Conservation (phyloP, 2,113 vertebrate genomes). For the Thunnus maccoyii region DNA sequence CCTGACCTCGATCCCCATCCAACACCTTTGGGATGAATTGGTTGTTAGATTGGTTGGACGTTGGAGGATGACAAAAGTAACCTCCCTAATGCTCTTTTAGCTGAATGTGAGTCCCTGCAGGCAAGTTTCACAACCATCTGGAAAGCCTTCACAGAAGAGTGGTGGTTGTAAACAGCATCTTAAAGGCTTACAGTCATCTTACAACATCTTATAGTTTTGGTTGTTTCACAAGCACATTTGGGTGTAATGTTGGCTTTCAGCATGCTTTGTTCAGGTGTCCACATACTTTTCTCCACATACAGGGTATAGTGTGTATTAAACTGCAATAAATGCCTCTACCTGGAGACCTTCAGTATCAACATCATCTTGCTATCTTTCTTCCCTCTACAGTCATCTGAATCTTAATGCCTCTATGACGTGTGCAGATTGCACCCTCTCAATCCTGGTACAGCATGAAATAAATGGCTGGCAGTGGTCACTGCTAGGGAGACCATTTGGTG, state of each 20-base stretch:
- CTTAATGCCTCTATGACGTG: slow-evolving; percentile 30
- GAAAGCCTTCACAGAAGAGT: slow-evolving; percentile 9
- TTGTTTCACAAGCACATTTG: neutral
- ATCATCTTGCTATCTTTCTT: slow-evolving; percentile 7
- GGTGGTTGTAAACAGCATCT: slow-evolving; percentile 5
- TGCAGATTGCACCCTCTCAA: slow-evolving; percentile 28
- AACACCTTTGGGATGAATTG: too few relatives aligned
- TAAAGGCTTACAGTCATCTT: too few relatives aligned
- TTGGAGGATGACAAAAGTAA: too few relatives aligned
- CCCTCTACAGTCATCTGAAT: slow-evolving; percentile 23
- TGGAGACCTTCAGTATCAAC: neutral
- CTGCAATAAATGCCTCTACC: neutral
- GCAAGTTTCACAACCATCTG: too few relatives aligned
- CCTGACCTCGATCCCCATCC: neutral
- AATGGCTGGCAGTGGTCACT: slow-evolving; percentile 26
- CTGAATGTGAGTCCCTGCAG: too few relatives aligned
- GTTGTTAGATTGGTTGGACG: too few relatives aligned
- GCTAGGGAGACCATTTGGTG: slow-evolving; percentile 33
- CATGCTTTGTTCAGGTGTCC: neutral
- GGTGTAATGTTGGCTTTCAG: neutral
- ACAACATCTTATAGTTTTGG: too few relatives aligned
- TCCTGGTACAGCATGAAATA: slow-evolving; percentile 46
- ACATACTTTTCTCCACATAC: slow-evolving; percentile 3
- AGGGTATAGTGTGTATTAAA: neutral
- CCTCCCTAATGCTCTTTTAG: too few relatives aligned